Conservation (phyloP, 2,888 invertebrate genomes). For the Elmis aenea region DNA sequence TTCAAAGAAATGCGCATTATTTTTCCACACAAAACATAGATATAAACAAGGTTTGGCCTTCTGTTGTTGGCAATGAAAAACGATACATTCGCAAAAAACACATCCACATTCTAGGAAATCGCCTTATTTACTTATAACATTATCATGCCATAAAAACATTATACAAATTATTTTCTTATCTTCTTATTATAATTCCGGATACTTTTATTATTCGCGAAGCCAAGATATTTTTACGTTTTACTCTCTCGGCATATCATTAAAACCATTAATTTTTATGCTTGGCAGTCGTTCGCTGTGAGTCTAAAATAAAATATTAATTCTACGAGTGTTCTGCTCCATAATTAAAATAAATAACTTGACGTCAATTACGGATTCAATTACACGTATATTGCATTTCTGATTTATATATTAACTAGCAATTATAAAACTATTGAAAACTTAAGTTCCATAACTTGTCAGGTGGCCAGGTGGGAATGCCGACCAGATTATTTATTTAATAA, state of each 20-base stretch:
- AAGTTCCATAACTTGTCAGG: conserved; percentile 27
- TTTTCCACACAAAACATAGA: conserved; percentile 1
- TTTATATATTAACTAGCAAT: conserved; percentile 30
- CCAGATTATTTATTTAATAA: conserved; percentile 28
- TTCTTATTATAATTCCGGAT: conserved; percentile 10
- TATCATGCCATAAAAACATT: conserved; percentile 14
- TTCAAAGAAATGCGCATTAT: conserved; percentile 20
- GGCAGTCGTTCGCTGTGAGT: no score
- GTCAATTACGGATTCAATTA: conserved; percentile 26
- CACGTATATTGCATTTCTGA: conserved; percentile 28
- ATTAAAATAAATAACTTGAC: conserved; percentile 29
- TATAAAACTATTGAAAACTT: conserved; percentile 29
- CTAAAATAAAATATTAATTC: conserved; percentile 18
- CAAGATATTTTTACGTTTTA: conserved; percentile 9
- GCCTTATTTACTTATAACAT: conserved; percentile 16
- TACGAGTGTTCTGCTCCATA: conserved; percentile 15
- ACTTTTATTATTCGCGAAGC: conserved; percentile 18
- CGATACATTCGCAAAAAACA: conserved; percentile 21
- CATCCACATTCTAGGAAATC: conserved; percentile 22
- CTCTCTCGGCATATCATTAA: conserved; percentile 3
- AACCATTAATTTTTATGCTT: conserved; percentile 12
- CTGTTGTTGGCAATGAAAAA: conserved; percentile 25
- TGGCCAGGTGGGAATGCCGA: conserved; percentile 29
- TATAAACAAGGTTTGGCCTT: conserved; percentile 26
- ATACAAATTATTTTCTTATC: neutral